A percentile compares a stretch with the other conserved stretches of the same genome.
Evolutionary conservation across 2,113 vertebrate species (phyloP).

Genomic region (Lutjanus erythropterus): DNA sequence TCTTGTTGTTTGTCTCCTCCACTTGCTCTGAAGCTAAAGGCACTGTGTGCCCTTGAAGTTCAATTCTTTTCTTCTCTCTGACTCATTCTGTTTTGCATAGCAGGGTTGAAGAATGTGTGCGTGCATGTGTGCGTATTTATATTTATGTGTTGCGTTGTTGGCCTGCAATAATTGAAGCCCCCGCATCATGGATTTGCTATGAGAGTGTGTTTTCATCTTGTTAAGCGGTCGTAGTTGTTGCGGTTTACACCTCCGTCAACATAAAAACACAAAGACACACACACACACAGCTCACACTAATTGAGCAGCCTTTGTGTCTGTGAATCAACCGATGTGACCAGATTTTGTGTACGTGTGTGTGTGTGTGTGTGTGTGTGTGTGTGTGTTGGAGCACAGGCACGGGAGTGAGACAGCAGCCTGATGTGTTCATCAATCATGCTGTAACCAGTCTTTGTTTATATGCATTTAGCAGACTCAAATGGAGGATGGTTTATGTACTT

Average conservation of each 20-base stretch:
- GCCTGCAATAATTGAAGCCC: background rate
- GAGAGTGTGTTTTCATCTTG: slow-evolving; percentile 23
- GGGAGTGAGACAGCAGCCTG: slow-evolving; percentile 5
- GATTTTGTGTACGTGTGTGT: background rate
- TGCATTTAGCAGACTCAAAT: slow-evolving; percentile 54
- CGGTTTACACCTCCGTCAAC: slow-evolving; percentile 34
- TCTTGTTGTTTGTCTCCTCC: slow-evolving; percentile 2
- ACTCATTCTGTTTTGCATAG: slow-evolving; percentile 4
- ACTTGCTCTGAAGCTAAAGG: slow-evolving; percentile 18
- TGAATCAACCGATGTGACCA: too few species aligned
- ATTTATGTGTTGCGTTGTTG: background rate
- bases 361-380: background rate
- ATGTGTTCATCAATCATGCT: slow-evolving; percentile 63
- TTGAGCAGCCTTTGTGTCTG: background rate
- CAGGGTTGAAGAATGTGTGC: background rate
- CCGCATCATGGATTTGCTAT: slow-evolving; percentile 4
- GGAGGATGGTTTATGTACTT: slow-evolving; percentile 41
- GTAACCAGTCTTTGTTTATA: slow-evolving; percentile 56
- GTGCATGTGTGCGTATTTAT: background rate
- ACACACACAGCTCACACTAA: background rate
- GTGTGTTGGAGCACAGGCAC: background rate
- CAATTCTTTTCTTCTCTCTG: slow-evolving; percentile 1
- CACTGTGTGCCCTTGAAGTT: slow-evolving; percentile 32
- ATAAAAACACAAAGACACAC: background rate
- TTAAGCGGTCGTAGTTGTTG: background rate